Evolutionary conservation across 2,113 vertebrate species (phyloP).

Genomic region (Saguinus midas): DNA sequence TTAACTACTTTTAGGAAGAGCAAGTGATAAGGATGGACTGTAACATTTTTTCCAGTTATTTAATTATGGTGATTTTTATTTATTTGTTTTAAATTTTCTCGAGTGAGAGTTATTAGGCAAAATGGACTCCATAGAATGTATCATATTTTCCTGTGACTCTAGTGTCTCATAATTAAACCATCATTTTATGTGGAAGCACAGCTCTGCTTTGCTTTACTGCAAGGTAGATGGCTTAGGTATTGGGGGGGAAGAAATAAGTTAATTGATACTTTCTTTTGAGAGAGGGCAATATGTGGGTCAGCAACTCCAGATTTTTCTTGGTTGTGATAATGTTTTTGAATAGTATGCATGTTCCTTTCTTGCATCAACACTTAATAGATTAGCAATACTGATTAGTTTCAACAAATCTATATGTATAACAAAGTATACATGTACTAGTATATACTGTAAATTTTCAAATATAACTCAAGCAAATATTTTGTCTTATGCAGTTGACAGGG

Average conservation of each 20-base stretch:
- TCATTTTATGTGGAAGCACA: not conserved
- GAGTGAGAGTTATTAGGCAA: slow-evolving; percentile 58
- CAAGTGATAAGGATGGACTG: slow-evolving; percentile 39
- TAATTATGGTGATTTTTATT: slow-evolving; percentile 38
- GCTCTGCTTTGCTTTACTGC: slow-evolving; percentile 54
- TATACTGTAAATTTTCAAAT: not conserved
- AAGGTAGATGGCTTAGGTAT: not conserved
- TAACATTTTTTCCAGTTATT: slow-evolving; percentile 29
- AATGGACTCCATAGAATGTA: slow-evolving; percentile 62
- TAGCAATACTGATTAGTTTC: not conserved
- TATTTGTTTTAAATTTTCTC: slow-evolving; percentile 24
- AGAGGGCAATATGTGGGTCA: not conserved
- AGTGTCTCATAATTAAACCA: slow-evolving; percentile 71
- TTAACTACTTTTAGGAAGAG: slow-evolving; percentile 40
- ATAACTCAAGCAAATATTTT: not conserved
- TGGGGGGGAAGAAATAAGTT: not conserved
- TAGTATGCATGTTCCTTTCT: not conserved
- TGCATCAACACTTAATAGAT: not conserved
- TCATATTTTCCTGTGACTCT: slow-evolving; percentile 70
- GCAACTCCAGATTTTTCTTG: not conserved
- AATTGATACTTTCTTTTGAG: not conserved
- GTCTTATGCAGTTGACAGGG: not conserved
- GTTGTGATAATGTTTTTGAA: not conserved
- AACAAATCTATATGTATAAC: not conserved
- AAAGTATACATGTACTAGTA: not conserved